Evolutionary conservation across 1,140 invertebrate genomes (phyloP).

Genomic region (Trachelipus rathkii): DNA sequence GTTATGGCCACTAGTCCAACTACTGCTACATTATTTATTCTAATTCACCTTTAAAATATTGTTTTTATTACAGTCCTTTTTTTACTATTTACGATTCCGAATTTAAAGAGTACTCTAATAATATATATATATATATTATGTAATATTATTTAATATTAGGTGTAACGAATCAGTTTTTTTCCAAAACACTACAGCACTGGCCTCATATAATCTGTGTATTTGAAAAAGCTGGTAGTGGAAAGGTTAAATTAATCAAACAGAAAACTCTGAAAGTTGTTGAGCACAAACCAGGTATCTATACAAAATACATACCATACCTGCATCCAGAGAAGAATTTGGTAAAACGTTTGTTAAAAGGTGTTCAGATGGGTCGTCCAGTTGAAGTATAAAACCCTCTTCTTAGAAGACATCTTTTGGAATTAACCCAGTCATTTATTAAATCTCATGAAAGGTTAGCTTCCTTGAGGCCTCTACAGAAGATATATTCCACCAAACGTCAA

Average conservation of each 20-base stretch:
- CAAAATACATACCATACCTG: conserved; percentile 72
- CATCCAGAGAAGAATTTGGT: conserved; percentile 43
- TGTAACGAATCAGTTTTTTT: conserved; percentile 99
- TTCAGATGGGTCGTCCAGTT: conserved; percentile 73
- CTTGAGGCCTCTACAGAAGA: conserved; percentile 93
- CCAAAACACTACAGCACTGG: conserved; percentile 97
- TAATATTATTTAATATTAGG: conserved; percentile 92
- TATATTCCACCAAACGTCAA: conserved; percentile 91
- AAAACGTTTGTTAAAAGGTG: conserved; percentile 55
- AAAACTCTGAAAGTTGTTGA: conserved; percentile 63
- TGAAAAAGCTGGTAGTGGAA: conserved; percentile 54
- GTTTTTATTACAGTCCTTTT: no score
- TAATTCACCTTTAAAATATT: no score
- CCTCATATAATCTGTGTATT: conserved; percentile 91
- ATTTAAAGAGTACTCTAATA: no score
- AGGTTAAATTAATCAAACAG: conserved; percentile 52
- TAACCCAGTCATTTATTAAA: conserved; percentile 99
- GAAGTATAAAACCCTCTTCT: conserved; percentile 85
- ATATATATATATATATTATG: no score
- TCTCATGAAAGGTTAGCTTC: conserved; percentile 94
- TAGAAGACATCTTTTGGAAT: conserved; percentile 81
- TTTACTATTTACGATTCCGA: no score
- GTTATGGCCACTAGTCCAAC: conserved; percentile 92
- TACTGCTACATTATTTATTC: no score
- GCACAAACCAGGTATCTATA: conserved; percentile 81